Conservation (phyloP, 1,140 invertebrate species). For the Heliothis virescens region DNA sequence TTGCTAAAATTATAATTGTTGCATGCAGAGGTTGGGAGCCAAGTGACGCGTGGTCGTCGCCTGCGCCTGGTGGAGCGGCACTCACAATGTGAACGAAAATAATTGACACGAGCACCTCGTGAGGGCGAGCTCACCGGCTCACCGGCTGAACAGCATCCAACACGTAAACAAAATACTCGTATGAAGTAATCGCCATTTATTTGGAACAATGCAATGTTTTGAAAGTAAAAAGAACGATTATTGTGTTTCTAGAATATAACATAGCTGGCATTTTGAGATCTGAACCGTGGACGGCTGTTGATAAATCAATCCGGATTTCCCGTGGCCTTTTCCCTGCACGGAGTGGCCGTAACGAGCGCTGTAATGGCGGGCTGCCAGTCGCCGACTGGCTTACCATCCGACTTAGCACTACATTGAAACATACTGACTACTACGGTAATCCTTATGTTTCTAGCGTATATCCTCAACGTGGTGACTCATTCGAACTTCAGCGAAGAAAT, state of each 20-base stretch:
- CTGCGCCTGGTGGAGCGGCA: background rate
- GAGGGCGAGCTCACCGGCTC: background rate
- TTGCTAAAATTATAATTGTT: constrained; percentile 48
- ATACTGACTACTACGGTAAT: background rate
- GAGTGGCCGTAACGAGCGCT: constrained; percentile 24
- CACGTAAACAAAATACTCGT: constrained; percentile 1
- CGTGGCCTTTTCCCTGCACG: constrained; percentile 15
- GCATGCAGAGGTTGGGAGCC: constrained; percentile 38
- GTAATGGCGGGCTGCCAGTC: constrained; percentile 31
- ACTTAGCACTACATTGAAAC: constrained; percentile 34
- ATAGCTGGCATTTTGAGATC: background rate
- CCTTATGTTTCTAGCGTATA: background rate
- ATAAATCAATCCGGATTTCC: constrained; percentile 40
- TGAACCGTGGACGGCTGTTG: background rate
- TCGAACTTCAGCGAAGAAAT: background rate
- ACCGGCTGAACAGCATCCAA: background rate
- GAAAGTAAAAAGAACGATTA: background rate
- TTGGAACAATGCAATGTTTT: constrained; percentile 2
- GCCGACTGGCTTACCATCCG: background rate
- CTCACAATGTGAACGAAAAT: background rate
- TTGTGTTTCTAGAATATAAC: background rate
- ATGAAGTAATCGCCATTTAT: constrained; percentile 12
- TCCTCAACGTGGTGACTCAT: background rate
- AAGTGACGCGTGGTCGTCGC: constrained; percentile 13
- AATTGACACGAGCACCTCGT: background rate